Conservation (phyloP, 1,140 invertebrate species). For the Monomorium pharaonis region DNA sequence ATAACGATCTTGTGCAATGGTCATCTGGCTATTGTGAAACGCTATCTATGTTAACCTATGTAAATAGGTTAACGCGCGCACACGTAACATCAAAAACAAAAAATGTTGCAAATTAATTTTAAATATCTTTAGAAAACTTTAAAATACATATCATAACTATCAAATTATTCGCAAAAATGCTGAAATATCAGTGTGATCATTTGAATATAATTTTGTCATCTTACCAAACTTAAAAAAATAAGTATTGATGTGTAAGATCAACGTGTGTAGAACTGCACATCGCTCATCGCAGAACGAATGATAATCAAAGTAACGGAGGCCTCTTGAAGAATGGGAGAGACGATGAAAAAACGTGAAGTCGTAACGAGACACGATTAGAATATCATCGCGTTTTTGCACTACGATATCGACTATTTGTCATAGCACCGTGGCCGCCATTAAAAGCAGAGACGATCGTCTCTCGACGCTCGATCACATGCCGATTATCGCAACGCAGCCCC, state of each 20-base stretch:
- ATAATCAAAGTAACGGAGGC: background rate
- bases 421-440: conserved; percentile 60
- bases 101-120: background rate
- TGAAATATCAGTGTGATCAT: background rate
- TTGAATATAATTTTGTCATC: conserved; percentile 2
- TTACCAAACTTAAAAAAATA: conserved; percentile 14
- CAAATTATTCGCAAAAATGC: background rate
- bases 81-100: background rate
- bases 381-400: conserved; percentile 42
- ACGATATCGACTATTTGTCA: conserved; percentile 63
- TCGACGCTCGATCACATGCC: conserved; percentile 29
- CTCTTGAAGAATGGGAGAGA: background rate
- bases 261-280: background rate
- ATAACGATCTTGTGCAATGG: background rate
- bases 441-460: conserved; percentile 59
- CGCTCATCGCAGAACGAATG: conserved; percentile 13
- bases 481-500: background rate
- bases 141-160: background rate
- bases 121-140: background rate
- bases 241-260: background rate
- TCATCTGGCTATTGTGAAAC: background rate
- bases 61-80: conserved; percentile 1
- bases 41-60: background rate
- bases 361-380: conserved; percentile 56
- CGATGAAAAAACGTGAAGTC: conserved; percentile 11